Evolutionary conservation across 2,113 vertebrate genomes (phyloP).

Genomic region (Circaetus gallicus): DNA sequence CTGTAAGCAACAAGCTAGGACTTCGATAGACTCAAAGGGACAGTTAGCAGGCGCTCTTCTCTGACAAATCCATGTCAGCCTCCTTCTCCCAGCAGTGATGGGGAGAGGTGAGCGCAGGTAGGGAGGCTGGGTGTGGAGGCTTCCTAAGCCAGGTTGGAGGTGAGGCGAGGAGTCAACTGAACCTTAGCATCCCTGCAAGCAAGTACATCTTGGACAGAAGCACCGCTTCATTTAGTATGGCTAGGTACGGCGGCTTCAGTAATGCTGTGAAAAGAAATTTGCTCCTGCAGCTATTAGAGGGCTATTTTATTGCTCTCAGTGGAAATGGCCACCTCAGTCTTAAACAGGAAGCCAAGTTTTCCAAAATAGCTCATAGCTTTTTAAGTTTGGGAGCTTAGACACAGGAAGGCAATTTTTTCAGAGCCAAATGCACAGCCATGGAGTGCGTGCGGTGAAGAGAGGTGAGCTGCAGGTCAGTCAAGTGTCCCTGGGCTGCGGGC

Average conservation of each 20-base stretch:
- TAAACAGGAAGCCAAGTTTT: not conserved
- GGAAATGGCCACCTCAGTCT: not conserved
- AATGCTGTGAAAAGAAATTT: not conserved
- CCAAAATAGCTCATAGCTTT: not conserved
- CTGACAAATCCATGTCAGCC: not conserved
- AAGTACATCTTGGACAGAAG: not conserved
- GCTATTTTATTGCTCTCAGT: not conserved
- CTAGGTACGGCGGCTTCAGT: not conserved
- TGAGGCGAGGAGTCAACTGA: not conserved
- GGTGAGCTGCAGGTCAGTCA: not conserved
- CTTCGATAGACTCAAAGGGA: not conserved
- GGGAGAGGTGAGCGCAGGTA: not conserved
- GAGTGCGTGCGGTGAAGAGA: not conserved
- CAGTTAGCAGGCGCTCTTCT: not conserved
- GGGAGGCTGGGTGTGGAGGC: not conserved
- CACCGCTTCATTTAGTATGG: not conserved
- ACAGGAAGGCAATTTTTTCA: not conserved
- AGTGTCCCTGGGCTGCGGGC: not conserved
- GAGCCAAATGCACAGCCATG: too few species aligned
- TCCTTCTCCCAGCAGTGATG: not conserved
- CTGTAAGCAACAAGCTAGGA: not conserved
- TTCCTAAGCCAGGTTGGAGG: not conserved
- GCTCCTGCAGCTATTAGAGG: not conserved
- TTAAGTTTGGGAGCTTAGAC: not conserved
- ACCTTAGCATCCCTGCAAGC: not conserved